A percentile compares a stretch with the other conserved stretches of the same genome.
Evolutionary conservation across 2,113 vertebrate species (phyloP).

Genomic region (Malaclemys terrapin): DNA sequence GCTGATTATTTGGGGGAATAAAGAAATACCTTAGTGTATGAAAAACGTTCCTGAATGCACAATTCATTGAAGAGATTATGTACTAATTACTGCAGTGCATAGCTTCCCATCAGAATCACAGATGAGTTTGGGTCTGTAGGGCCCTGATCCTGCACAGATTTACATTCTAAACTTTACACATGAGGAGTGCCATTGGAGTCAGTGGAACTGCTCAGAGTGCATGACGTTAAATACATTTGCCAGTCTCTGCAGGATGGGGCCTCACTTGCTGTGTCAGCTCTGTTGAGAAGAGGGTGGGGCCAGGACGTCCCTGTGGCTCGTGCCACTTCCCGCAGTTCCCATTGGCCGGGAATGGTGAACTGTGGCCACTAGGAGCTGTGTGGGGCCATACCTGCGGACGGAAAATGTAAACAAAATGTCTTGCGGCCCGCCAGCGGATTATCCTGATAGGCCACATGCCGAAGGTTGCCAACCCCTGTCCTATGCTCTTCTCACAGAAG

Average conservation of each 20-base stretch:
- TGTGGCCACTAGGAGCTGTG: no score
- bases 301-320: no score
- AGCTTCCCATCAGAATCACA: neutral
- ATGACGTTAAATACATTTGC: neutral
- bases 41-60: neutral
- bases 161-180: neutral
- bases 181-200: fast-evolving
- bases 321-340: no score
- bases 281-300: neutral
- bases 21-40: neutral
- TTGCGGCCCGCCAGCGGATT: no score
- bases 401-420: no score
- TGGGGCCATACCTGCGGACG: fast-evolving
- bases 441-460: no score
- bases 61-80: neutral
- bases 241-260: neutral
- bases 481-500: no score
- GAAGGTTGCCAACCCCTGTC: no score
- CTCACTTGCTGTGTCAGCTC: neutral
- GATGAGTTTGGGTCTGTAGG: neutral
- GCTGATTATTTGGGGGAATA: neutral
- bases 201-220: neutral
- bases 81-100: conserved; percentile 3
- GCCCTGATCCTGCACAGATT: neutral
- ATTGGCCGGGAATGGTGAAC: no score